These are phyloP conservation scores for Ophonus ardosiacus DNA, from an alignment of 2,888 invertebrate species.

Conservation along the genomic window DNA sequence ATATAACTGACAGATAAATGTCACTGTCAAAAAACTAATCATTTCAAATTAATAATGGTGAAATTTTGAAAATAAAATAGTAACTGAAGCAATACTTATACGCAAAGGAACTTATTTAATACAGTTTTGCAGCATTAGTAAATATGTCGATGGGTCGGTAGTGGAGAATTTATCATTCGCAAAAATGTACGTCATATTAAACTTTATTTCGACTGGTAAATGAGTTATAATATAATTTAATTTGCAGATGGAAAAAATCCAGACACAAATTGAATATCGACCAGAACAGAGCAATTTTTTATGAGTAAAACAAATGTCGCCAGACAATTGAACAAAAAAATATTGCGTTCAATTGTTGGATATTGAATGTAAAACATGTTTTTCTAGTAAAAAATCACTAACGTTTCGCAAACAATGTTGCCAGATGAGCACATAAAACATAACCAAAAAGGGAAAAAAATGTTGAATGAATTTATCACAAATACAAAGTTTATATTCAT, in stretches of 20 bases:
- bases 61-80: too few species aligned
- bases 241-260: background rate
- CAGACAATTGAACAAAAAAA: background rate
- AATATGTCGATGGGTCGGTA: too few species aligned
- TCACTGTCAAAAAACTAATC: too few species aligned
- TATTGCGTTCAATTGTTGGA: background rate
- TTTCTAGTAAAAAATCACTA: background rate
- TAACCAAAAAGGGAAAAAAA: constrained; percentile 30
- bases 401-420: constrained; percentile 13
- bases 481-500: constrained; percentile 38
- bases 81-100: too few species aligned
- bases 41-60: too few species aligned
- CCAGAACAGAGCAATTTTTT: background rate
- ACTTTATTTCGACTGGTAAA: too few species aligned
- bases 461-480: constrained; percentile 27
- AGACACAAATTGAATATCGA: background rate
- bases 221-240: background rate
- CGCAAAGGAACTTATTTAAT: too few species aligned
- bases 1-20: too few species aligned
- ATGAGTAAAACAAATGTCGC: background rate
- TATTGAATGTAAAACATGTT: background rate
- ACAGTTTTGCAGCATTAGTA: too few species aligned
- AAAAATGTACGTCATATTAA: too few species aligned
- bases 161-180: too few species aligned
- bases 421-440: constrained; percentile 16